Evolutionary conservation across 92 coral and sea anemone species (phyloP).

Genomic region (Nematostella vectensis): DNA sequence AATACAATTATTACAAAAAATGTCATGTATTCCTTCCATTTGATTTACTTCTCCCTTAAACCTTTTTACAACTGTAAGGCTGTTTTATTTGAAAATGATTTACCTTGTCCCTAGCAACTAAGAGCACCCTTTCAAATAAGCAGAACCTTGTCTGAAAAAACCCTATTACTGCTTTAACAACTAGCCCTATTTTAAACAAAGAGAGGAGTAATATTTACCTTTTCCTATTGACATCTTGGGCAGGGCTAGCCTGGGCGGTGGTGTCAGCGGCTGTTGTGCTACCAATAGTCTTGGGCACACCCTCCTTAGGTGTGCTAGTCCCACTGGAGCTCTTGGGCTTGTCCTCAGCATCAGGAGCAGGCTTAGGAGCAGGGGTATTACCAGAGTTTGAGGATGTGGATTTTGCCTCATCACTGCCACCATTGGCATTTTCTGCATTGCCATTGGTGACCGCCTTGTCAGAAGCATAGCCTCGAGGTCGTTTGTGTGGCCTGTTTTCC

Average conservation of each 20-base stretch:
- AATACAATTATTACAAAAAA: too few relatives aligned
- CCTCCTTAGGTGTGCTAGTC: constrained; percentile 55
- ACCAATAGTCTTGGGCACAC: constrained; percentile 71
- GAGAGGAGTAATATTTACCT: constrained; percentile 41
- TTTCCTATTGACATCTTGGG: constrained; percentile 55
- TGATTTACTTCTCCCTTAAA: too few relatives aligned
- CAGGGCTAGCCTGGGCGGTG: constrained; percentile 35
- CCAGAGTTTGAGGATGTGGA: constrained; percentile 26
- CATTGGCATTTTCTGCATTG: constrained; percentile 60
- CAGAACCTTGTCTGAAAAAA: too few relatives aligned
- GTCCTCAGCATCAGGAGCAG: constrained; percentile 26
- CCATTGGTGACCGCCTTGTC: constrained; percentile 85
- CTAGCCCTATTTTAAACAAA: too few relatives aligned
- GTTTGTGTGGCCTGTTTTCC: constrained; percentile 57
- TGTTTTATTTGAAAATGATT: too few relatives aligned
- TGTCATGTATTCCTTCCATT: too few relatives aligned
- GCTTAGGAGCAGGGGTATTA: constrained; percentile 30
- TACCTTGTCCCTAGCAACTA: too few relatives aligned
- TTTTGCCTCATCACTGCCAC: constrained; percentile 45
- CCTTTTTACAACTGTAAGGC: too few relatives aligned
- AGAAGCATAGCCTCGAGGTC: constrained; percentile 34
- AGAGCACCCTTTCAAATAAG: too few relatives aligned
- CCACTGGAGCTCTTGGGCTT: constrained; percentile 41
- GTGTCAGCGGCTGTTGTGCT: constrained; percentile 47
- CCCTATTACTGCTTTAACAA: too few relatives aligned